phyloP scores from a whole-genome alignment of 2,797 vertebrate genomes.

The Paratrypauchen microcephalus region DNA sequence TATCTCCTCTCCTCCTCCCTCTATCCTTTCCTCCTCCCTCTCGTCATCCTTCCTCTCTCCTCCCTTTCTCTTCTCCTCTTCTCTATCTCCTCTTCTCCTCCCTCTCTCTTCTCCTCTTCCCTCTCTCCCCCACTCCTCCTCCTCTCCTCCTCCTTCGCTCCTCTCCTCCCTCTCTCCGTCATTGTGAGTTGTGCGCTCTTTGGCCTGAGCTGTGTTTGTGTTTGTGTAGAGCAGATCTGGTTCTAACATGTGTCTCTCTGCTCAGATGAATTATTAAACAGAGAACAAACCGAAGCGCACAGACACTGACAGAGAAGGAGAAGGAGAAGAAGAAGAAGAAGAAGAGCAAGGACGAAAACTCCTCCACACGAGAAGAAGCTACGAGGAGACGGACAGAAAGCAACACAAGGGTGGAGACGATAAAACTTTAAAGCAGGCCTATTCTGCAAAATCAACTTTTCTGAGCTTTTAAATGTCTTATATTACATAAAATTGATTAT shows the following conservation, averaged over 20 bases:
- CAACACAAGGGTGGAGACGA: background rate
- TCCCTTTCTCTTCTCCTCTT: too few species aligned
- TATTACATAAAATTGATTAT: too few species aligned
- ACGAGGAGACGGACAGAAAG: background rate
- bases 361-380: background rate
- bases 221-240: background rate
- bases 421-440: too few species aligned
- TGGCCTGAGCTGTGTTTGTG: conserved; percentile 1
- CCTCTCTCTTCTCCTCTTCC: too few species aligned
- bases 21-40: too few species aligned
- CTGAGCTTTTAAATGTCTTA: too few species aligned
- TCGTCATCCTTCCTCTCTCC: too few species aligned
- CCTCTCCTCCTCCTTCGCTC: too few species aligned
- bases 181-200: conserved; percentile 1
- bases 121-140: too few species aligned
- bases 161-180: background rate
- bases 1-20: too few species aligned
- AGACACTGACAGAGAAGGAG: background rate
- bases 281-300: background rate
- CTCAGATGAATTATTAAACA: conserved; percentile 12
- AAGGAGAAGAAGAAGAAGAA: background rate
- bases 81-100: too few species aligned
- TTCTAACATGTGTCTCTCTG: background rate
- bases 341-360: background rate
- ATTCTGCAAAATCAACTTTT: too few species aligned